Evolutionary conservation across 2,888 invertebrate genomes (phyloP).

Genomic region (Druceiella hillmani): DNA sequence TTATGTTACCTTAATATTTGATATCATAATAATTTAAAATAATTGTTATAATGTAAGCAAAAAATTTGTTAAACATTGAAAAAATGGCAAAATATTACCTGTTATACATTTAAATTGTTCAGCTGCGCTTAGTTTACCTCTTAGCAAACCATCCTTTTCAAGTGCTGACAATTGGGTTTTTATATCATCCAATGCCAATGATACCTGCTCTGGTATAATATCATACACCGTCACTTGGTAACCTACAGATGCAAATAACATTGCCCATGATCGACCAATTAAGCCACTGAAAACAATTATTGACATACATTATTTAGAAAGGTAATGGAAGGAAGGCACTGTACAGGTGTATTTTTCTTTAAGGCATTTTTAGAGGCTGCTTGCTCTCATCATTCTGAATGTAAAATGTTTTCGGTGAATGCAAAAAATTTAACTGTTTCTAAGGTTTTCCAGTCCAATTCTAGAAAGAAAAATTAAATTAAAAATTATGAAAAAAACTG

Average conservation of each 20-base stretch:
- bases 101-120: slow-evolving; percentile 74
- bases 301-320: background rate
- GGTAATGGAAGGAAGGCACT: too few relatives aligned
- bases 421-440: too few relatives aligned
- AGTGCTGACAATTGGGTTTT: slow-evolving; percentile 64
- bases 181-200: slow-evolving; percentile 69
- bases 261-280: slow-evolving; percentile 95
- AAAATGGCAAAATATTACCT: slow-evolving; percentile 47
- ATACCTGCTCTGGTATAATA: slow-evolving; percentile 68
- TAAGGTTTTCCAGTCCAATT: too few relatives aligned
- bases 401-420: too few relatives aligned
- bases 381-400: too few relatives aligned
- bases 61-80: slow-evolving; percentile 1
- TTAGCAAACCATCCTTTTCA: slow-evolving; percentile 65
- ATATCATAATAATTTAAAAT: background rate
- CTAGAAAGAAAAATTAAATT: too few relatives aligned
- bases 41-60: slow-evolving; percentile 3
- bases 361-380: too few relatives aligned
- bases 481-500: too few relatives aligned
- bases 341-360: too few relatives aligned
- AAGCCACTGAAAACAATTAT: slow-evolving; percentile 66
- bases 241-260: slow-evolving; percentile 91
- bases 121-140: slow-evolving; percentile 67
- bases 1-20: slow-evolving; percentile 1
- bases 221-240: slow-evolving; percentile 87